Conservation (phyloP, 2,797 vertebrate species). For the Yasuhikotakia modesta region DNA sequence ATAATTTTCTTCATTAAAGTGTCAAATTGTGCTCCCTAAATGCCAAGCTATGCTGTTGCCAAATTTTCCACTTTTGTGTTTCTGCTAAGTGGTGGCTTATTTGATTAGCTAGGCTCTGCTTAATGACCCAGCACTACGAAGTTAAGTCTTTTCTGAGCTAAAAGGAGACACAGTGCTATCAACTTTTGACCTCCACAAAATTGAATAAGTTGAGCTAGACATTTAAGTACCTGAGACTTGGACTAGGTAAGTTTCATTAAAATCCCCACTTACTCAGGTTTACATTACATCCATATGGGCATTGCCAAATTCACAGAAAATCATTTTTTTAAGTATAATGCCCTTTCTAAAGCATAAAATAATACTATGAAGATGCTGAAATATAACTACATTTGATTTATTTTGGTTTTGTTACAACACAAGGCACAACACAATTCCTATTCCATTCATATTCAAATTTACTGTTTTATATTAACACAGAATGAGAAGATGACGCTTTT, state of each 20-base stretch:
- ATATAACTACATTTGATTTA: too few relatives aligned
- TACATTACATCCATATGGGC: slow-evolving; percentile 61
- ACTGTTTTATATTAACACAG: too few relatives aligned
- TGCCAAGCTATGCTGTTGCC: slow-evolving; percentile 39
- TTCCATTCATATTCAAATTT: too few relatives aligned
- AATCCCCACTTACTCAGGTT: slow-evolving; percentile 44
- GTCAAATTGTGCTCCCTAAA: slow-evolving; percentile 50
- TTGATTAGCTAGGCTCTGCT: slow-evolving; percentile 61
- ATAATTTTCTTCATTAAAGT: slow-evolving; percentile 47
- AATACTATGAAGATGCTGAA: too few relatives aligned
- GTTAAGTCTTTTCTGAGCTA: slow-evolving; percentile 57
- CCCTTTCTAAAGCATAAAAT: neutral
- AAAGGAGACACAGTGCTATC: slow-evolving; percentile 61
- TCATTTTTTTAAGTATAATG: slow-evolving; percentile 8
- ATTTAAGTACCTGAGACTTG: slow-evolving; percentile 52
- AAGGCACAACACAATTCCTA: too few relatives aligned
- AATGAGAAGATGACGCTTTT: too few relatives aligned
- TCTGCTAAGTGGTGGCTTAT: slow-evolving; percentile 54
- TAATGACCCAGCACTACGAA: slow-evolving; percentile 56
- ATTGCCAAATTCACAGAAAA: slow-evolving; percentile 40
- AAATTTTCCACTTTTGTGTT: slow-evolving; percentile 48
- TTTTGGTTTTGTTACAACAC: too few relatives aligned
- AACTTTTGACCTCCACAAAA: slow-evolving; percentile 67
- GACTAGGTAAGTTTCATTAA: slow-evolving; percentile 60
- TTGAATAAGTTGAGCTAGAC: slow-evolving; percentile 63